These are phyloP conservation scores for Stomatorhinus ivindoensis DNA, from an alignment of 2,113 vertebrate species.

Conservation along the genomic window DNA sequence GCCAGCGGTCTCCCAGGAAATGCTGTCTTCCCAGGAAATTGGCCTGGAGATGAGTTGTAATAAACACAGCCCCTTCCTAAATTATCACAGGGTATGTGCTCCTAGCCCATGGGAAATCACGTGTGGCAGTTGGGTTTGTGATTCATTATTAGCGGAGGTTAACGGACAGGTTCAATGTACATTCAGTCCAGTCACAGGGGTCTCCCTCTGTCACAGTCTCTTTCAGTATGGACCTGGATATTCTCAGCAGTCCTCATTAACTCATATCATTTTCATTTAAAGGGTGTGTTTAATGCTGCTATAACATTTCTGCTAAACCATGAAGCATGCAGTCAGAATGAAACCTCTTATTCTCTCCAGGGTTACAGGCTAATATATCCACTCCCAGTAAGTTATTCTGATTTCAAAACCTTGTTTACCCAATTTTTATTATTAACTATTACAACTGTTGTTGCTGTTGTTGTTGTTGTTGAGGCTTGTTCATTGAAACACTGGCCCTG, in stretches of 20 bases:
- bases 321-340: neutral
- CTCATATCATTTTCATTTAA: neutral
- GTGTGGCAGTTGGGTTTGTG: neutral
- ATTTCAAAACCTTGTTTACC: neutral
- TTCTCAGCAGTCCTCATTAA: neutral
- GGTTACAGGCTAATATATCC: neutral
- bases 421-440: neutral
- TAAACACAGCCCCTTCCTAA: neutral
- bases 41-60: slow-evolving; percentile 33
- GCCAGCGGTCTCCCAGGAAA: slow-evolving; percentile 14
- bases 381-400: neutral
- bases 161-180: neutral
- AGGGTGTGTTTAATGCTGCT: neutral
- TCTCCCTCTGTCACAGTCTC: neutral
- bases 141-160: slow-evolving; percentile 8
- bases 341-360: neutral
- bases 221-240: neutral
- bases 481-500: neutral
- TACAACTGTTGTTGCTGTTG: neutral
- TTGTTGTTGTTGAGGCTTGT: neutral
- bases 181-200: neutral
- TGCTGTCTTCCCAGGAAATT: slow-evolving; percentile 33
- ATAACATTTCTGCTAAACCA: neutral
- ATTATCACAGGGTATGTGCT: slow-evolving; percentile 7
- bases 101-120: slow-evolving; percentile 47